These are phyloP conservation scores for Chrysomallon squamiferum DNA, from an alignment of 1,140 invertebrate species.

Conservation along the genomic window DNA sequence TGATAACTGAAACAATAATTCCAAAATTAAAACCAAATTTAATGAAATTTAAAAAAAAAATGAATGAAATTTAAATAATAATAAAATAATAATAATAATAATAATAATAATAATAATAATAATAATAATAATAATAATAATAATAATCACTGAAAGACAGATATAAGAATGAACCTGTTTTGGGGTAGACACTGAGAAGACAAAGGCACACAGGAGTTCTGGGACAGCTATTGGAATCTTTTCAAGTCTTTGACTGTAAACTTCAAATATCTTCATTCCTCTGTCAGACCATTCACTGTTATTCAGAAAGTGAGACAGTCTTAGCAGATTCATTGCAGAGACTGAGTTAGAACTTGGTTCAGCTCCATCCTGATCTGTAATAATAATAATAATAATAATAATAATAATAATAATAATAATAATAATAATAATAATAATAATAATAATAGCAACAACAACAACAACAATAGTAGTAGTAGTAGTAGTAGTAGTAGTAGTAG, in stretches of 20 bases:
- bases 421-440: neutral
- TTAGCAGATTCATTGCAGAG: constrained; percentile 80
- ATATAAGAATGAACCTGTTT: too few relatives aligned
- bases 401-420: neutral
- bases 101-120: too few relatives aligned
- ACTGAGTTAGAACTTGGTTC: constrained; percentile 94
- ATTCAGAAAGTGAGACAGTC: constrained; percentile 74
- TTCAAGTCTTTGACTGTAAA: constrained; percentile 70
- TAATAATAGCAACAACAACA: too few relatives aligned
- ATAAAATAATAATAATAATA: too few relatives aligned
- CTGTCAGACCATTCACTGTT: constrained; percentile 67
- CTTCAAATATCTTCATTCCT: constrained; percentile 70
- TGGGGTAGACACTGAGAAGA: constrained; percentile 73
- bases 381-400: neutral
- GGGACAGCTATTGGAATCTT: constrained; percentile 74
- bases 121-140: too few relatives aligned
- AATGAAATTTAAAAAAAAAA: too few relatives aligned
- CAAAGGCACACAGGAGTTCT: constrained; percentile 78
- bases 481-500: too few relatives aligned
- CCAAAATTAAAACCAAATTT: too few relatives aligned
- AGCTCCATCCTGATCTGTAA: constrained; percentile 88
- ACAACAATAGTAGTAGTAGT: too few relatives aligned
- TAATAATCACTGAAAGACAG: too few relatives aligned
- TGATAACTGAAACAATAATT: neutral
- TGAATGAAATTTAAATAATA: too few relatives aligned